Percentiles rank a stretch among this genome's conserved stretches.
Evolutionary conservation across 2,888 invertebrate genomes (phyloP).

Genomic region (Euphydryas editha): DNA sequence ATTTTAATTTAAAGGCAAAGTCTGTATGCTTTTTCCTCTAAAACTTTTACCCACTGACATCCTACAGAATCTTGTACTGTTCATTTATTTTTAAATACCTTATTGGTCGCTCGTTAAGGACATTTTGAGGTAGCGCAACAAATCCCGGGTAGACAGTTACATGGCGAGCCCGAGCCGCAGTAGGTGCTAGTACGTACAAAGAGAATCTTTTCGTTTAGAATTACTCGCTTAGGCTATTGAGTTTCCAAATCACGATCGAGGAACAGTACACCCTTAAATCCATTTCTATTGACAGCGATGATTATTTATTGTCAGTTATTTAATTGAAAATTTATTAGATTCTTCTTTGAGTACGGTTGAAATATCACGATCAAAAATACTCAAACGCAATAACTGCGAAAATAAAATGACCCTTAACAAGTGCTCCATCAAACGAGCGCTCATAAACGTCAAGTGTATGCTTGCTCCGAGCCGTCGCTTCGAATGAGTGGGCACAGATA

Average conservation of each 20-base stretch:
- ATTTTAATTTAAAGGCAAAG: not conserved
- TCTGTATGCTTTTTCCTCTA: not conserved
- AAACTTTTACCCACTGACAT: conserved; percentile 7
- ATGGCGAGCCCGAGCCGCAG: conserved; percentile 60
- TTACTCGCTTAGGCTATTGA: conserved; percentile 35
- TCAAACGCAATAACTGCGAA: conserved; percentile 20
- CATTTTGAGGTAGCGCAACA: conserved; percentile 53
- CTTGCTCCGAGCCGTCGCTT: conserved; percentile 38
- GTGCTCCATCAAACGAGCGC: conserved; percentile 32
- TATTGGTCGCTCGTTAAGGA: conserved; percentile 56
- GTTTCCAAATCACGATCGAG: conserved; percentile 38
- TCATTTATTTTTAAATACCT: conserved; percentile 46
- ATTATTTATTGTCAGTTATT: conserved; percentile 30
- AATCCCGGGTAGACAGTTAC: conserved; percentile 60
- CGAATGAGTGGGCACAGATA: conserved; percentile 40
- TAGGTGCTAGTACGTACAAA: conserved; percentile 28
- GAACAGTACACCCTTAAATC: conserved; percentile 32
- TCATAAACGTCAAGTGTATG: conserved; percentile 38
- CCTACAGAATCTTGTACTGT: conserved; percentile 18
- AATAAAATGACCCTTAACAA: conserved; percentile 37
- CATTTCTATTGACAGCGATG: conserved; percentile 25
- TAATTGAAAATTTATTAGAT: conserved; percentile 1
- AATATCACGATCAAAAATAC: conserved; percentile 24
- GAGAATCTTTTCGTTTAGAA: conserved; percentile 30
- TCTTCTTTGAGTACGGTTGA: conserved; percentile 11